phyloP scores from a whole-genome alignment of 2,113 vertebrate species.

The Crotophaga sulcirostris region DNA sequence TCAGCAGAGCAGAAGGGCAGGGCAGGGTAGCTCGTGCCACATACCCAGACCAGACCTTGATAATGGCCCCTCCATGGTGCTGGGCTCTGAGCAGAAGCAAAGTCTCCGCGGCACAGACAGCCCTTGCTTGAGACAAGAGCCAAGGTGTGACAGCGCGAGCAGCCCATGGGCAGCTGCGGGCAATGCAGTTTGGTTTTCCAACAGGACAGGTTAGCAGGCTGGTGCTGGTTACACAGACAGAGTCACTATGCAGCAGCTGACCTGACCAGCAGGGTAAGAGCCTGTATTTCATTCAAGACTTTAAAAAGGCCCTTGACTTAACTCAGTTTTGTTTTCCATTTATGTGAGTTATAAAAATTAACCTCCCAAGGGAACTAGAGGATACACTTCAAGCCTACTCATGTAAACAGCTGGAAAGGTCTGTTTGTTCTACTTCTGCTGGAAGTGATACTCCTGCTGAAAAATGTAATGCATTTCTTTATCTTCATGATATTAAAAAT shows the following conservation, averaged over 20 bases:
- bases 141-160: fast-evolving
- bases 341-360: slow-evolving; percentile 28
- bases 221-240: neutral
- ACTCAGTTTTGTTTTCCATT: neutral
- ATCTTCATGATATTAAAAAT: neutral
- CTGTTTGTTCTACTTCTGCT: neutral
- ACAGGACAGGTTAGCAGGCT: neutral
- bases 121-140: neutral
- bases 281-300: neutral
- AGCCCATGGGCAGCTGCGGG: neutral
- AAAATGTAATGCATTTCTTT: neutral
- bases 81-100: neutral
- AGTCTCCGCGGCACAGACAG: neutral
- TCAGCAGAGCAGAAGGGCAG: neutral
- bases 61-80: neutral
- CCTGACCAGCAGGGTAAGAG: neutral
- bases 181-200: neutral
- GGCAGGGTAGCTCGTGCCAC: neutral
- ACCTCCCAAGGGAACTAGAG: neutral
- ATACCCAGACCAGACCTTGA: neutral
- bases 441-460: slow-evolving; percentile 20
- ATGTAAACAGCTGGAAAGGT: slow-evolving; percentile 1
- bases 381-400: neutral
- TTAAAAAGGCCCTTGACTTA: neutral
- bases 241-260: neutral